Evolutionary conservation across 2,113 vertebrate species (phyloP).

Genomic region (Tragulus kanchil): DNA sequence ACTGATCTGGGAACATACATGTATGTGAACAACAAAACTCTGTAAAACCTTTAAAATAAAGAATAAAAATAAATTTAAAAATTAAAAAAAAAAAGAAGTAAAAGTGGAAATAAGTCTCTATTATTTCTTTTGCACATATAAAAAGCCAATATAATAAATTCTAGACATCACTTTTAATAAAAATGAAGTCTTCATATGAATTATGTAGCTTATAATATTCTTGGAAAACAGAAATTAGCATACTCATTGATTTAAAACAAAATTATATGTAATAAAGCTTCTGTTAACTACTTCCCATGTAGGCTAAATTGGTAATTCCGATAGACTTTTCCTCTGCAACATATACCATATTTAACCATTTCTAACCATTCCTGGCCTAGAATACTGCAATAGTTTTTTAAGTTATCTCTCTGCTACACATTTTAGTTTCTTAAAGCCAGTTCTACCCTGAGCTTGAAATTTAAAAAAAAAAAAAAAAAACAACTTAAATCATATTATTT

Average conservation of each 20-base stretch:
- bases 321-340: not conserved
- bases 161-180: not conserved
- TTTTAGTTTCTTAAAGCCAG: not conserved
- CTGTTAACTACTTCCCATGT: not conserved
- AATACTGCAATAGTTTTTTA: not conserved
- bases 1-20: too few relatives aligned
- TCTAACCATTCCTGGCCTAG: not conserved
- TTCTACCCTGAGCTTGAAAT: not conserved
- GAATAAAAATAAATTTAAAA: too few relatives aligned
- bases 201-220: not conserved
- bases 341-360: not conserved
- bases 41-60: too few relatives aligned
- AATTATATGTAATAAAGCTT: not conserved
- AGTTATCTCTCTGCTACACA: not conserved
- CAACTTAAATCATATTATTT: not conserved
- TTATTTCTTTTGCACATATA: not conserved
- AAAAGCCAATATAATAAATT: not conserved
- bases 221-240: not conserved
- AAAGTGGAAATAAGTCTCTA: not conserved
- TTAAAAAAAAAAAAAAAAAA: not conserved
- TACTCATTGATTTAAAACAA: not conserved
- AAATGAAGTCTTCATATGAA: not conserved
- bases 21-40: too few relatives aligned
- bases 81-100: too few relatives aligned
- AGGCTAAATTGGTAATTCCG: not conserved